These are phyloP conservation scores for Notodonta dromedarius DNA, from an alignment of 2,888 invertebrate species.

Conservation along the genomic window DNA sequence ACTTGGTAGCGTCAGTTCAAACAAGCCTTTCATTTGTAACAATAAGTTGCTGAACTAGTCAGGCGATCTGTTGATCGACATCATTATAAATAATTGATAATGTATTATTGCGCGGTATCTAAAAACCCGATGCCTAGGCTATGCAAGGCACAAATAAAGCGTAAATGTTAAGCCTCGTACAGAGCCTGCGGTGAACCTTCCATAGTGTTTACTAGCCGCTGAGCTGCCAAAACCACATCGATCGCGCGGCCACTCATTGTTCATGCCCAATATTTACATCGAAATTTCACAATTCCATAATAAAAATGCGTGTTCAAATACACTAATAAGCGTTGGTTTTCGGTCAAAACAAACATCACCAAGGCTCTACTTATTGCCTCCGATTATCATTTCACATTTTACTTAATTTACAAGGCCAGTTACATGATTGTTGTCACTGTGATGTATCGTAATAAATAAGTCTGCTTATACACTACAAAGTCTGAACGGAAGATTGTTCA, in stretches of 20 bases:
- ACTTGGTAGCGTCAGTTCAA: no score
- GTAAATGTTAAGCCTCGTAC: conserved; percentile 6
- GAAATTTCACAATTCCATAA: conserved; percentile 36
- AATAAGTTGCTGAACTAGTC: no score
- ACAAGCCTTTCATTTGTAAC: no score
- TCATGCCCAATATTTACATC: conserved; percentile 27
- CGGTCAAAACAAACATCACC: conserved; percentile 58
- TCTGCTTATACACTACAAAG: conserved; percentile 78
- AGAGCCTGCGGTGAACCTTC: conserved; percentile 1
- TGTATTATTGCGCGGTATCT: no score
- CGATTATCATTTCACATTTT: conserved; percentile 52
- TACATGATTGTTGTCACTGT: conserved; percentile 68
- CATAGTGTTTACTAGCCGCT: conserved; percentile 21
- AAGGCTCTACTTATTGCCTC: conserved; percentile 48
- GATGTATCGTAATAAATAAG: conserved; percentile 81
- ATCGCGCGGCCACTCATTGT: conserved; percentile 19
- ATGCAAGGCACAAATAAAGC: no score
- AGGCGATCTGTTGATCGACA: no score
- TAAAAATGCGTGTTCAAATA: conserved; percentile 45
- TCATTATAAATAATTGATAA: no score
- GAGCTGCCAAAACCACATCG: conserved; percentile 33
- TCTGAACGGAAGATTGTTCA: conserved; percentile 79
- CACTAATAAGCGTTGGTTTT: conserved; percentile 71
- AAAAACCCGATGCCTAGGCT: no score
- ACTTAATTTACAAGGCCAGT: conserved; percentile 61